Percentiles rank a stretch among this genome's conserved stretches.
Conservation (phyloP, 1,140 invertebrate genomes). For the Leptinotarsa texana region DNA sequence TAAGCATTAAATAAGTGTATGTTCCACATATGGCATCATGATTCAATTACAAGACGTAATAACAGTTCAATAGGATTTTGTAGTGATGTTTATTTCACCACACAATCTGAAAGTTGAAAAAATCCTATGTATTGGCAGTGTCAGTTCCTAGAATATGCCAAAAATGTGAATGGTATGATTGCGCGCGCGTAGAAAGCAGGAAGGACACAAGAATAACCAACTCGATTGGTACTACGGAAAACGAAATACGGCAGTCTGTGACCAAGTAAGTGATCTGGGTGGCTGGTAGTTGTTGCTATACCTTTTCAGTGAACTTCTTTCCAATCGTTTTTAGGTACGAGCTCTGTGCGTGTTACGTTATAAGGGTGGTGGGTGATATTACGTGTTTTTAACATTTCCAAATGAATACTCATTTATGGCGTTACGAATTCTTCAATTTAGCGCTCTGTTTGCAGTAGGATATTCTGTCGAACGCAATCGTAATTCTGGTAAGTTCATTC, state of each 20-base stretch:
- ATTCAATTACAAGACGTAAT: too few relatives aligned
- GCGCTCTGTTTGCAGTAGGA: slow-evolving; percentile 47
- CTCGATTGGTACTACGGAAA: neutral
- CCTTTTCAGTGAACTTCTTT: neutral
- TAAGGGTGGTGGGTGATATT: slow-evolving; percentile 30
- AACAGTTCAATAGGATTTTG: too few relatives aligned
- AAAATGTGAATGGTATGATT: slow-evolving; percentile 16
- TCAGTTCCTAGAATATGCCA: neutral
- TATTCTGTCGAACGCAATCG: slow-evolving; percentile 28
- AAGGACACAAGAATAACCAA: neutral
- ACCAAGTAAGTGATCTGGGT: neutral
- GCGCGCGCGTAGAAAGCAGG: neutral
- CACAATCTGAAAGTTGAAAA: neutral
- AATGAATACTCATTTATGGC: slow-evolving; percentile 48
- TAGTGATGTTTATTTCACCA: neutral
- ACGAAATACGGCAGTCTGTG: neutral
- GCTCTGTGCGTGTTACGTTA: slow-evolving; percentile 24
- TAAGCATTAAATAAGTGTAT: too few relatives aligned
- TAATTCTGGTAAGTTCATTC: slow-evolving; percentile 37
- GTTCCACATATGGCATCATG: too few relatives aligned
- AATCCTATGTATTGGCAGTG: neutral
- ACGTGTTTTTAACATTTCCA: slow-evolving; percentile 36
- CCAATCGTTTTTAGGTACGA: neutral
- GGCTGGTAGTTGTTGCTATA: too few relatives aligned
- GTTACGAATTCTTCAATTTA: slow-evolving; percentile 45